Conservation (phyloP, 2,113 vertebrate species). For the Erinaceus europaeus region DNA sequence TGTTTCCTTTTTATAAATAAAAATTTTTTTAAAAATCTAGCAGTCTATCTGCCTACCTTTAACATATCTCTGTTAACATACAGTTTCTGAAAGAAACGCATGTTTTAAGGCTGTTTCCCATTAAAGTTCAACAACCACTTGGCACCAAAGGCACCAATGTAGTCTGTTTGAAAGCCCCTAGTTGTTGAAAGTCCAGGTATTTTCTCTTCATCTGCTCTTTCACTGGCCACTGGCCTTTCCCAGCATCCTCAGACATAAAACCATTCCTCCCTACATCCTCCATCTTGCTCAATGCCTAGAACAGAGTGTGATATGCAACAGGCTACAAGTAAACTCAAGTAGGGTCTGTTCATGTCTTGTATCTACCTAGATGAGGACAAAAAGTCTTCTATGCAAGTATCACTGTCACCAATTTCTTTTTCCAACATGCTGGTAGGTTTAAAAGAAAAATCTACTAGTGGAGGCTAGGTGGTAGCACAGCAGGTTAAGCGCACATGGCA, state of each 20-base stretch:
- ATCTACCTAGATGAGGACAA: not conserved
- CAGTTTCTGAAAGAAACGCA: not conserved
- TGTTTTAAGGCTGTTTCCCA: not conserved
- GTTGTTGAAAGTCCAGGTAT: not conserved
- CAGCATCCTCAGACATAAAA: not conserved
- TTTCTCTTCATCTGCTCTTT: not conserved
- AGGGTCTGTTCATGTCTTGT: not conserved
- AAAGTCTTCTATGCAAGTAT: not conserved
- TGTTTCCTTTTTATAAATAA: too few species aligned
- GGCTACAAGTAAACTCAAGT: not conserved
- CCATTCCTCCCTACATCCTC: not conserved
- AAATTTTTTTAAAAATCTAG: not conserved
- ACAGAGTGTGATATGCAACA: not conserved
- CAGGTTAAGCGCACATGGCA: too few species aligned
- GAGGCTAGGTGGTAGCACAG: too few species aligned
- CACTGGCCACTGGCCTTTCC: not conserved
- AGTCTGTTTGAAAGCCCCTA: not conserved
- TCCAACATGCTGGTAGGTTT: not conserved
- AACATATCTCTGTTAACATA: not conserved
- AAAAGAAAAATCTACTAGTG: not conserved
- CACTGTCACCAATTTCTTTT: slow-evolving; percentile 1
- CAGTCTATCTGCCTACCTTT: not conserved
- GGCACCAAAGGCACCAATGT: not conserved
- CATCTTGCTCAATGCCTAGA: not conserved
- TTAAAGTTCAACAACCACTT: not conserved